These are phyloP conservation scores for Garrulus glandarius DNA, from an alignment of 2,797 vertebrate genomes.

Conservation along the genomic window DNA sequence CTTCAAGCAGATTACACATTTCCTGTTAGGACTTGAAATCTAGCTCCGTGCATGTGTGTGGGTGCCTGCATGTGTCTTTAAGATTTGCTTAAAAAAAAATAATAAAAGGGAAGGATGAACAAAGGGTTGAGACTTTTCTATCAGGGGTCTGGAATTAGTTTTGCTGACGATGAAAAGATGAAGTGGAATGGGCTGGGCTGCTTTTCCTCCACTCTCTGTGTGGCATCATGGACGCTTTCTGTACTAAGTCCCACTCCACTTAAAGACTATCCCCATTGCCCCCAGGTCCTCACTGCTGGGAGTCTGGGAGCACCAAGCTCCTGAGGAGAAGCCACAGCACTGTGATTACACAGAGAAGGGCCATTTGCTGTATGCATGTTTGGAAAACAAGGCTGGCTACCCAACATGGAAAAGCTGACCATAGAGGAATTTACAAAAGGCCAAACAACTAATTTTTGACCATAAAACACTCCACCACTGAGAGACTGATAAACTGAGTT, in stretches of 20 bases:
- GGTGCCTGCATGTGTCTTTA: not conserved
- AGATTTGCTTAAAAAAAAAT: not conserved
- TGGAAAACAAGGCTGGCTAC: not conserved
- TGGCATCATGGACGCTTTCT: not conserved
- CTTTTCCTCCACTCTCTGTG: not conserved
- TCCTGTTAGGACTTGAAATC: constrained; percentile 58
- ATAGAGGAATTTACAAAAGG: not conserved
- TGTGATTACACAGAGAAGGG: not conserved
- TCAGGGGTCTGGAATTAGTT: not conserved
- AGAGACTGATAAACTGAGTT: not conserved
- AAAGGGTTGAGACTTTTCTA: not conserved
- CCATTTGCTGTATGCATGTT: not conserved
- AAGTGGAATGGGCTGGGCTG: not conserved
- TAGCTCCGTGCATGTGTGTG: not conserved
- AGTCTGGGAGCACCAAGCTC: not conserved
- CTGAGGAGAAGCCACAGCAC: not conserved
- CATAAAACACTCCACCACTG: not conserved
- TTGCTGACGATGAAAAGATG: not conserved
- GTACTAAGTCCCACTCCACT: not conserved
- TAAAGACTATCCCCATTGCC: not conserved
- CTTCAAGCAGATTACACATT: constrained; percentile 52
- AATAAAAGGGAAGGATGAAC: not conserved
- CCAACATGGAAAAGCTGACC: not conserved
- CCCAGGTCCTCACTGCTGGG: fast-evolving
- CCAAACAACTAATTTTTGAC: not conserved